These are phyloP conservation scores for Aptenodytes patagonicus DNA, from an alignment of 2,113 vertebrate species.

Conservation along the genomic window DNA sequence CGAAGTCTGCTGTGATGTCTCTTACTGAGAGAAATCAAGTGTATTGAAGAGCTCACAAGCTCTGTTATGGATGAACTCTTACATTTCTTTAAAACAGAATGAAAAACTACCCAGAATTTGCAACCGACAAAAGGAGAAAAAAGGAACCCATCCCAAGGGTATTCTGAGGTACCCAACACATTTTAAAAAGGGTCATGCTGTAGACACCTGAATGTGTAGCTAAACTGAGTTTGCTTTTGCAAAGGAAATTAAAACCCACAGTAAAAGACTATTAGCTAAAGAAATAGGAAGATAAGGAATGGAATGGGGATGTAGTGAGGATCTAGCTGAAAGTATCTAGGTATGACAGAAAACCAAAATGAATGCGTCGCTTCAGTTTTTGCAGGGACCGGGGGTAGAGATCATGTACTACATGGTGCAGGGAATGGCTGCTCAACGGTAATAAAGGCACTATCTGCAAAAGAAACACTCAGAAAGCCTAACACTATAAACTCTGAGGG, in stretches of 20 bases:
- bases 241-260: not conserved
- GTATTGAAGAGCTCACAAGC: not conserved
- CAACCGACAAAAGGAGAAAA: not conserved
- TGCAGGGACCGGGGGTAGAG: fast-evolving
- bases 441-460: not conserved
- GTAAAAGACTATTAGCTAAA: not conserved
- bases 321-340: not conserved
- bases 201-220: not conserved
- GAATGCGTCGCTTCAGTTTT: not conserved
- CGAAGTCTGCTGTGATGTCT: not conserved
- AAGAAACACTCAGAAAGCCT: not conserved
- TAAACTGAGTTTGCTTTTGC: not conserved
- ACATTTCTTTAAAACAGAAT: not conserved
- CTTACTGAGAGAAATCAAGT: not conserved
- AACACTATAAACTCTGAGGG: not conserved
- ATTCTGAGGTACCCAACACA: not conserved
- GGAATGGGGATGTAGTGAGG: not conserved
- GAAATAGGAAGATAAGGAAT: not conserved
- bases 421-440: not conserved
- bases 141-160: not conserved
- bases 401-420: not conserved
- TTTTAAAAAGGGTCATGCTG: not conserved
- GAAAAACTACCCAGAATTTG: not conserved
- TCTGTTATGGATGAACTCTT: not conserved
- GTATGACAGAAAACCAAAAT: not conserved